Percentiles rank a stretch among this genome's conserved stretches.
Conservation (phyloP, 1,140 invertebrate genomes). For the Portunus trituberculatus region DNA sequence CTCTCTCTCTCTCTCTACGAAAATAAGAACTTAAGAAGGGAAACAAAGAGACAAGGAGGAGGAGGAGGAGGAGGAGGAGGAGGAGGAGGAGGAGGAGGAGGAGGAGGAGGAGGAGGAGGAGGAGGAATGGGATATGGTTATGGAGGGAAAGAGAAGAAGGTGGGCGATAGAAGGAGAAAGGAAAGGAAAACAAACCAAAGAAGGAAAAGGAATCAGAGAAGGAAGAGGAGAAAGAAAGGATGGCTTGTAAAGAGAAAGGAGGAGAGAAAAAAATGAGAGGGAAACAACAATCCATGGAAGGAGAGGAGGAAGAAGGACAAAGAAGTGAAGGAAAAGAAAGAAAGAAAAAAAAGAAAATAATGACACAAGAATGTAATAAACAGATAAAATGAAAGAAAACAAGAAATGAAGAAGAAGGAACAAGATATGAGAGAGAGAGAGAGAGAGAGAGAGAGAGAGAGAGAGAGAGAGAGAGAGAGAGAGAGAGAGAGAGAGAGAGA, state of each 20-base stretch:
- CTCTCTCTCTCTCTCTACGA: not conserved
- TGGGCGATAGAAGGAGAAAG: no score
- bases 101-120: not conserved
- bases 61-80: not conserved
- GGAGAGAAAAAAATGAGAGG: not conserved
- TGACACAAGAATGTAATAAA: not conserved
- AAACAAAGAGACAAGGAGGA: not conserved
- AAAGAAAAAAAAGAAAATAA: not conserved
- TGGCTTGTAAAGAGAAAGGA: not conserved
- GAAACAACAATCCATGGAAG: no score
- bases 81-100: not conserved
- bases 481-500: conserved; percentile 30
- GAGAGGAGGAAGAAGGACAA: not conserved
- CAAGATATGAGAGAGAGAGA: not conserved
- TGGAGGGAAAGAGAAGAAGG: no score
- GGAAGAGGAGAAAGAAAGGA: not conserved
- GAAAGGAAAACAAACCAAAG: no score
- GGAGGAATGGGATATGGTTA: no score
- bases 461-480: not conserved
- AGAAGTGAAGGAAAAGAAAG: not conserved
- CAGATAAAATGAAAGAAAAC: not conserved
- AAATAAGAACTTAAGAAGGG: no score
- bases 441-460: not conserved
- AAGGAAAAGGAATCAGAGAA: not conserved
- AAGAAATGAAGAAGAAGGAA: not conserved